Evolutionary conservation across 2,113 vertebrate genomes (phyloP).

Genomic region (Syrrhaptes paradoxus): DNA sequence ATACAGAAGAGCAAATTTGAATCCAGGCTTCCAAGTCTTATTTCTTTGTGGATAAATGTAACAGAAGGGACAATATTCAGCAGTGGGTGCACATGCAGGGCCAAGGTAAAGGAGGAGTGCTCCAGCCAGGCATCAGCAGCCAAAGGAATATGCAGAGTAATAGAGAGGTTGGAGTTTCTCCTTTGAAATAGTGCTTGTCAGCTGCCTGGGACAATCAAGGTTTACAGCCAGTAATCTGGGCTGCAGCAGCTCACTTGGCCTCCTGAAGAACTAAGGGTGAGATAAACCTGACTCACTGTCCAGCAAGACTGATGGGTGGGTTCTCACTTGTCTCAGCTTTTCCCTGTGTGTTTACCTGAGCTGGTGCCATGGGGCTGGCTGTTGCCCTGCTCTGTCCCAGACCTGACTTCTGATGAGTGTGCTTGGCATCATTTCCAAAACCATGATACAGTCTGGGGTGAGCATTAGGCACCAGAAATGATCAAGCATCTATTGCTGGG

Average conservation of each 20-base stretch:
- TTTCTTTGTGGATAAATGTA: not conserved
- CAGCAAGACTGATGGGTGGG: not conserved
- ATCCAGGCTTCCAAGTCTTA: not conserved
- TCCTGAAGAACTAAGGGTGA: not conserved
- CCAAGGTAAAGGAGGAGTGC: not conserved
- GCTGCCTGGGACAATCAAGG: not conserved
- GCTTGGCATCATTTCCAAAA: fast-evolving
- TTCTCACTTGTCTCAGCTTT: not conserved
- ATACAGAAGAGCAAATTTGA: not conserved
- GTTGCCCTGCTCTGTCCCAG: not conserved
- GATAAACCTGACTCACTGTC: not conserved
- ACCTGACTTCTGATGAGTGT: not conserved
- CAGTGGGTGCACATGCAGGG: not conserved
- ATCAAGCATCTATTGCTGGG: not conserved
- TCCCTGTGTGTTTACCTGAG: not conserved
- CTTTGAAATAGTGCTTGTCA: not conserved
- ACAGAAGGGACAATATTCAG: not conserved
- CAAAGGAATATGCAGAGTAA: not conserved
- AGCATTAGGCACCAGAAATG: not conserved
- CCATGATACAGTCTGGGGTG: not conserved
- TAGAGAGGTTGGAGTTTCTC: not conserved
- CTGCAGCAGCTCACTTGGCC: not conserved
- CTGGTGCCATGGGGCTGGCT: not conserved
- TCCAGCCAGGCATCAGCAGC: not conserved
- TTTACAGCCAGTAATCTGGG: not conserved